Conservation (phyloP, 2,888 invertebrate species). For the Trichogramma evanescens region DNA sequence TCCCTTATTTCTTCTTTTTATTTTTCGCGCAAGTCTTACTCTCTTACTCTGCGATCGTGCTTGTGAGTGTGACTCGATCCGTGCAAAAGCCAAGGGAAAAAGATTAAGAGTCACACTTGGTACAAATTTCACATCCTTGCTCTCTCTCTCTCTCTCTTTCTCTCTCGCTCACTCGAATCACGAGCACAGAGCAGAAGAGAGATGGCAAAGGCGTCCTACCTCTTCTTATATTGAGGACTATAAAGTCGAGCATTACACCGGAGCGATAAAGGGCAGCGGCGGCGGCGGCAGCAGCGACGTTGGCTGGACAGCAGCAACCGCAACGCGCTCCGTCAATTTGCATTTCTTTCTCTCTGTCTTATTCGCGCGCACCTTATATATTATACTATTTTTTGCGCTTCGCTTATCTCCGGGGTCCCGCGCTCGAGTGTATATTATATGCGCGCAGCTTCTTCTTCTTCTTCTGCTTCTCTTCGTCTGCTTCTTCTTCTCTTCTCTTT, state of each 20-base stretch:
- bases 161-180: background rate
- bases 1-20: conserved; percentile 14
- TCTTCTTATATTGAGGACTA: conserved; percentile 6
- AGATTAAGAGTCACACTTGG: conserved; percentile 22
- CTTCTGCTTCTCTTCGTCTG: background rate
- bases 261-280: conserved; percentile 19
- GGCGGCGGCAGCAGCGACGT: background rate
- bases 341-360: conserved; percentile 10
- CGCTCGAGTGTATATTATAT: background rate
- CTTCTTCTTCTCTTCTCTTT: background rate
- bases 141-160: conserved; percentile 3
- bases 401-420: background rate
- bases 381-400: too few relatives aligned
- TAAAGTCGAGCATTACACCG: conserved; percentile 23
- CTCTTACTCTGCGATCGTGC: background rate
- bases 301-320: background rate
- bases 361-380: background rate
- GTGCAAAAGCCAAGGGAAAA: conserved; percentile 5
- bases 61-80: too few relatives aligned
- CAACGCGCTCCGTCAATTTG: conserved; percentile 18
- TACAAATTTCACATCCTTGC: conserved; percentile 21
- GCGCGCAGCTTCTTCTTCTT: background rate
- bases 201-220: background rate
- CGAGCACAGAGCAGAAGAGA: too few relatives aligned
- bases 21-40: background rate